Base-by-base conservation (phyloP, 2,113 vertebrate species). In the Syngnathus floridae region DNA sequence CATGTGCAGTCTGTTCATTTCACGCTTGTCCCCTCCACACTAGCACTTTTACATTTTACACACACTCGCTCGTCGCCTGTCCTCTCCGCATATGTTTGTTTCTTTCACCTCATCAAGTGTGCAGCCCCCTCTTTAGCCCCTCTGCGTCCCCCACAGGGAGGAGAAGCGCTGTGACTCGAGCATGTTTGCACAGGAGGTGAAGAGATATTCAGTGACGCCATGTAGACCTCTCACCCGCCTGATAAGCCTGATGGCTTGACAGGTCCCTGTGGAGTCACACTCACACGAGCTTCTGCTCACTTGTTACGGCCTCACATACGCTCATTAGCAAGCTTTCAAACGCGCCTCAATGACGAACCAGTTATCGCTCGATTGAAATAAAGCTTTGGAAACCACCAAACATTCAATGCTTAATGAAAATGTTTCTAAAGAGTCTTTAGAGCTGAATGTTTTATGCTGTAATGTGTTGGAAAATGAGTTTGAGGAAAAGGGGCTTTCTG, bases 291-390 rank as follows among this genome's bases (percentile, higher is more conserved):
- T 65, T 38, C 74, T 83, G 84, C 82, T 86, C 85, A 83, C 83
- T 86, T 87, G 87, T 86, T 82, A 85, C 74, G 67, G 71, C 74
- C 76, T 81, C 76, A 75, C 75, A 79, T 55, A 57, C 78, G 77
- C 81, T 86, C 80, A 84, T 80, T 79, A 84, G 70, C 73, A 70
- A 81, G 87, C 79, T 82, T 82, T 87, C 82, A 87, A 77, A 80
- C 80, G 77, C 82, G 82, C 83, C 83, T 79, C 82, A 83, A 81
- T 77, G 82, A 82, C 83, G 74, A 74, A 74, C 72, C 76, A 78
- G 72, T 85, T 82, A 86, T 67, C 52, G n/a, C 69, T 76, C 65
- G 48, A 69, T 79, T 67, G 74, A 65, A 72, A 73, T 55, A 37
- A 67, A 69, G 58, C 67, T 79, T 80, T 72, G 26, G 51, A 77